Evolutionary conservation across 2,113 vertebrate genomes (phyloP).

Genomic region (Syngnathoides biaculeatus): DNA sequence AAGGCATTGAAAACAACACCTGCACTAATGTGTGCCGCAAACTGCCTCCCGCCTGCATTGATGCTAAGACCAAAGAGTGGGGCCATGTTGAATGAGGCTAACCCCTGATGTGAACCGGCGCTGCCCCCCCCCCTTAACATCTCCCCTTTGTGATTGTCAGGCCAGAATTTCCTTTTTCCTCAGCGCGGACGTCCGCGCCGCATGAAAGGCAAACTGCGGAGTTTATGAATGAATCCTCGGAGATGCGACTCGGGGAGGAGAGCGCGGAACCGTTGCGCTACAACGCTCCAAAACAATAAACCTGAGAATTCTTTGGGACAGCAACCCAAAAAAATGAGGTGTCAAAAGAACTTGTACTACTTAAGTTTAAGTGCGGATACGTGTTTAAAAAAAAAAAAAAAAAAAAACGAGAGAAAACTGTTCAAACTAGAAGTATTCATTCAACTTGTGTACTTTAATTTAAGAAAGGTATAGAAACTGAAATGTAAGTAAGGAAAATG

Average conservation of each 20-base stretch:
- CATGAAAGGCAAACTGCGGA: conserved; percentile 30
- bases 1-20: conserved; percentile 75
- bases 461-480: background rate
- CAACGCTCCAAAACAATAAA: conserved; percentile 41
- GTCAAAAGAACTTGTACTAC: conserved; percentile 2
- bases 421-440: background rate
- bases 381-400: background rate
- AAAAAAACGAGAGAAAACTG: background rate
- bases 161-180: conserved; percentile 33
- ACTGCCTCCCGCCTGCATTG: conserved; percentile 53
- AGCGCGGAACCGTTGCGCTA: conserved; percentile 19
- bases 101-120: conserved; percentile 42
- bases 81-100: conserved; percentile 57
- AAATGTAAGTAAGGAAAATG: no score
- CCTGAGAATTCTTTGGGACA: conserved; percentile 17
- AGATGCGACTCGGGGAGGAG: conserved; percentile 24
- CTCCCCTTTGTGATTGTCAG: conserved; percentile 50
- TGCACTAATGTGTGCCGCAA: conserved; percentile 67
- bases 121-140: conserved; percentile 41
- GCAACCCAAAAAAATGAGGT: conserved; percentile 14
- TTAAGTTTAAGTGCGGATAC: background rate
- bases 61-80: conserved; percentile 63
- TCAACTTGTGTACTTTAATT: background rate
- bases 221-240: conserved; percentile 33
- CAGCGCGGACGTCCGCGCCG: conserved; percentile 28